Conservation (phyloP, 23 tunicate genomes). For the Halocynthia roretzi region DNA sequence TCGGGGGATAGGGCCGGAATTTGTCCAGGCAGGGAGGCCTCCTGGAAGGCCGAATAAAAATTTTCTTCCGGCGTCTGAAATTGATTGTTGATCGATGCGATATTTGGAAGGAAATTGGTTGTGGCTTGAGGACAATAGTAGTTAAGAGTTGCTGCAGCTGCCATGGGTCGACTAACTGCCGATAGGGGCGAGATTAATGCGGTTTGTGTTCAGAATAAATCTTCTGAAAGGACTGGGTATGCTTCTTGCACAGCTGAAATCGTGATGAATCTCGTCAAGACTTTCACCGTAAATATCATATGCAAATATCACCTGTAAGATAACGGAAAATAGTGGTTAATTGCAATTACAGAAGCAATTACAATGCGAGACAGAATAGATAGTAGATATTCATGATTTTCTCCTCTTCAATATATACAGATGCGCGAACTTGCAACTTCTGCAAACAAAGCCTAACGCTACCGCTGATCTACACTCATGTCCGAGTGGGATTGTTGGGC, state of each 20-base stretch:
- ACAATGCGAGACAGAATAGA: too few relatives aligned
- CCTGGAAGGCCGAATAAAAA: not conserved
- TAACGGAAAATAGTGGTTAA: too few relatives aligned
- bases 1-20: slow-evolving; percentile 19
- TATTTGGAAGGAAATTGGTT: slow-evolving; percentile 18
- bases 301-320: too few relatives aligned
- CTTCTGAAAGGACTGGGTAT: too few relatives aligned
- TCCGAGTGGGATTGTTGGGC: too few relatives aligned
- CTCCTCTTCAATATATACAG: slow-evolving; percentile 1
- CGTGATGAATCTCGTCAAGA: slow-evolving; percentile 12
- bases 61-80: slow-evolving; percentile 2
- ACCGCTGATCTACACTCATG: too few relatives aligned
- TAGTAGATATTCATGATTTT: too few relatives aligned
- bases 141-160: slow-evolving; percentile 87
- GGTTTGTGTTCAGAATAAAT: too few relatives aligned
- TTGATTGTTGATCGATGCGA: slow-evolving; percentile 29
- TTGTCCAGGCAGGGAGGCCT: not conserved
- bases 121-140: slow-evolving; percentile 27
- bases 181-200: too few relatives aligned
- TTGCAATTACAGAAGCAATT: too few relatives aligned
- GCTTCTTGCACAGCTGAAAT: too few relatives aligned
- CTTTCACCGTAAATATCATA: slow-evolving; percentile 6
- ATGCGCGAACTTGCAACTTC: not conserved
- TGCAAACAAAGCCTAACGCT: not conserved
- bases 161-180: slow-evolving; percentile 35